phyloP scores from a whole-genome alignment of 2,113 vertebrate genomes.

The Axis porcinus region DNA sequence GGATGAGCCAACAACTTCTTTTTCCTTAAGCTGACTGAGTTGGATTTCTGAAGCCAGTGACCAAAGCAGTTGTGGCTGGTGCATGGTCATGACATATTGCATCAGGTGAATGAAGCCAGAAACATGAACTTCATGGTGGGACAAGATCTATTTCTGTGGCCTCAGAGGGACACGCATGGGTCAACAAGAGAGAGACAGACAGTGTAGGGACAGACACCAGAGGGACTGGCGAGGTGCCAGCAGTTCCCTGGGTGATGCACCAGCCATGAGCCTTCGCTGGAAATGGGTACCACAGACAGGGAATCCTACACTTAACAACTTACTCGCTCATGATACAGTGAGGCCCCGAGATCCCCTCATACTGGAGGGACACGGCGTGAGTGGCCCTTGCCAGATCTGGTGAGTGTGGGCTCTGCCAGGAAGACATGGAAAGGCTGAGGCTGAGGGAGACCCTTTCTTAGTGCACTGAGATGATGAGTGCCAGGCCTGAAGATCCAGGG shows the following conservation, averaged over 20 bases:
- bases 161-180: accelerated
- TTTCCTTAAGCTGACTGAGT: background rate
- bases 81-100: background rate
- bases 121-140: background rate
- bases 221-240: background rate
- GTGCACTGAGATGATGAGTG: too few relatives aligned
- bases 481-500: background rate
- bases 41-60: background rate
- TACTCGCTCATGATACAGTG: accelerated
- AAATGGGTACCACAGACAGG: background rate
- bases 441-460: accelerated
- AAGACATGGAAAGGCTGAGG: background rate
- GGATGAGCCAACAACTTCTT: background rate
- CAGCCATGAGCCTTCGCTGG: background rate
- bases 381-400: background rate
- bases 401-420: background rate
- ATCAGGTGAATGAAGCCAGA: background rate
- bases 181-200: background rate
- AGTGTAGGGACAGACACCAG: too few relatives aligned
- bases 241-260: background rate
- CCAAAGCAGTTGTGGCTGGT: background rate
- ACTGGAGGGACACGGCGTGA: background rate
- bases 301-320: background rate
- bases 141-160: background rate
- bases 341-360: background rate